Conservation (phyloP, 2,113 vertebrate genomes). For the Macroglossus sobrinus region DNA sequence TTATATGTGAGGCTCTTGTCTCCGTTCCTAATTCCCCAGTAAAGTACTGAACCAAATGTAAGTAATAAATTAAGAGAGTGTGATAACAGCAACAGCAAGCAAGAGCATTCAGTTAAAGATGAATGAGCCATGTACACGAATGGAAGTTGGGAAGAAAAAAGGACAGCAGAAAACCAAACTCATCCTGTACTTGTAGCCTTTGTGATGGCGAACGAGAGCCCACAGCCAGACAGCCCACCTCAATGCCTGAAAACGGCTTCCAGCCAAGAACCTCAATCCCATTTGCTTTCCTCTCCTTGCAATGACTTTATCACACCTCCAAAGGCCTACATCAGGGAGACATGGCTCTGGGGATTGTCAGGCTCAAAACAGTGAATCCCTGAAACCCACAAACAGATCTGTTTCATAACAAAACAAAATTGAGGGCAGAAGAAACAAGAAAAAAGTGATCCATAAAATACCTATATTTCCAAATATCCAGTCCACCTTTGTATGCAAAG, state of each 20-base stretch:
- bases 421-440: neutral
- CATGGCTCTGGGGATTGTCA: neutral
- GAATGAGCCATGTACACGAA: neutral
- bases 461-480: neutral
- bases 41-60: neutral
- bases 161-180: neutral
- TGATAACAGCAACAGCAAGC: neutral
- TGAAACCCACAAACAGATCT: neutral
- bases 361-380: neutral
- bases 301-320: fast-evolving
- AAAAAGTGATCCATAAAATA: neutral
- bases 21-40: neutral
- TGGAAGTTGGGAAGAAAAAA: neutral
- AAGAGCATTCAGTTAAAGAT: neutral
- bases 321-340: neutral
- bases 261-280: neutral
- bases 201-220: neutral
- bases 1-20: neutral
- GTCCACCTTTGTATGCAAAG: neutral
- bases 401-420: neutral
- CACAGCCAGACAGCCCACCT: neutral
- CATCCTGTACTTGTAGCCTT: neutral
- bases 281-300: neutral
- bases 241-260: neutral
- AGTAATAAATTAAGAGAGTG: neutral